Evolutionary conservation across 2,113 vertebrate genomes (phyloP).

Genomic region (Daphoenositta chrysoptera): DNA sequence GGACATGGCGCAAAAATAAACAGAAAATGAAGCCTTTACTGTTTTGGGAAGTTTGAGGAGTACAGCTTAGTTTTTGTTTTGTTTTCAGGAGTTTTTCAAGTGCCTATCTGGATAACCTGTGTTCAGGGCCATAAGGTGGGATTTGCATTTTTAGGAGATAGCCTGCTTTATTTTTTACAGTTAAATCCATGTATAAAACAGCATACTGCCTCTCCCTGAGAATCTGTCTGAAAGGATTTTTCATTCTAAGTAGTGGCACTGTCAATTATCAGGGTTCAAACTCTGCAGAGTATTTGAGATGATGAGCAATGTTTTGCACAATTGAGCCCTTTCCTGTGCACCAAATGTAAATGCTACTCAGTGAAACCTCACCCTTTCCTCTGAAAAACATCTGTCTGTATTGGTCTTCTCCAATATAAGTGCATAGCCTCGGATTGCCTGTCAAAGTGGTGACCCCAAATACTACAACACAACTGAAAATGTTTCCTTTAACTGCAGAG

Average conservation of each 20-base stretch:
- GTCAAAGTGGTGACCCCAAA: background rate
- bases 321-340: background rate
- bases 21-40: background rate
- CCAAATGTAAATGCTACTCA: background rate
- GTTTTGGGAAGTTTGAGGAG: background rate
- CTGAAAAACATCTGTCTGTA: background rate
- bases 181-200: background rate
- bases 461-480: background rate
- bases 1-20: background rate
- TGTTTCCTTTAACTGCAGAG: background rate
- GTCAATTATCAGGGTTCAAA: background rate
- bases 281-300: background rate
- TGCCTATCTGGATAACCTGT: background rate
- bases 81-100: background rate
- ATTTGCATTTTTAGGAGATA: background rate
- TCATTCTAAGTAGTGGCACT: background rate
- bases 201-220: background rate
- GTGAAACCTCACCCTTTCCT: background rate
- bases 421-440: accelerated
- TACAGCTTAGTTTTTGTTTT: background rate
- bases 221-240: background rate
- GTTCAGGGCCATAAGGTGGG: background rate
- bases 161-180: background rate
- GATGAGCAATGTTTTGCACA: background rate
- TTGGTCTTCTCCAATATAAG: background rate